Evolutionary conservation across 2,888 invertebrate genomes (phyloP), one percentile per base, ranked within the genome.

Genomic region (Drosophila greeni): DNA sequence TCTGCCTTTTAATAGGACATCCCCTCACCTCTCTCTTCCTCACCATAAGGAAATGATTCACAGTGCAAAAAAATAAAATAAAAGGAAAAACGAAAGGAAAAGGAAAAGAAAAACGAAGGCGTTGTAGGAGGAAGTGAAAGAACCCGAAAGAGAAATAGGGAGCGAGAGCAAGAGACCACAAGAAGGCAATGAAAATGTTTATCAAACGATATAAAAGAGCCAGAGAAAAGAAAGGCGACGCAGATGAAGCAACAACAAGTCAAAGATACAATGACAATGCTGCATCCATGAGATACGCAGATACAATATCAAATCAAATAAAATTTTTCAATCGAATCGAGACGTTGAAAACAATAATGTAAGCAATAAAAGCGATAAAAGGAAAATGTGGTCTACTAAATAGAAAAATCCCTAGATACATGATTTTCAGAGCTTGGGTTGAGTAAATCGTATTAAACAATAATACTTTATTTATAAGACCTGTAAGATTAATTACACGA

Each of bases 41-140:
- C 34, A 12, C 14, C 47, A 48, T 31, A 52, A 49, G 45, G 52
- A 75, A 76, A 67, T 76, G 77, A 76, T 51, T 76, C 76, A 76
- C 62, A 51, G 31, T 64, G 66, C 57, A 61, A 51, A 52, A 58
- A 59, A 51, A 29, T 23, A 23, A 23, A 23, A 23, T 29, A 37
- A 23, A 31, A 34, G 31, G 5, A 9, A 45, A 56, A 24, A 45
- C 31, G 36, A 54, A 51, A 11, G 45, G 52, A 60, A 40, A 60
- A 70, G 42, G 47, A 67, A 61, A 66, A 36, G 52, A 48, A 31
- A 60, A 54, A 55, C 34, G 60, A 62, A 59, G 65, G 75, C 75
- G 62, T 62, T 64, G 77, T 77, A 60, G 66, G 57, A 66, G 57
- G 52, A 70, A 66, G 66, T 57, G 45, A 37, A 64, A 65, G 54